A percentile compares a stretch with the other conserved stretches of the same genome.
These are phyloP conservation scores for Macrocentrus cingulum DNA, from an alignment of 1,140 invertebrate species.

Conservation along the genomic window DNA sequence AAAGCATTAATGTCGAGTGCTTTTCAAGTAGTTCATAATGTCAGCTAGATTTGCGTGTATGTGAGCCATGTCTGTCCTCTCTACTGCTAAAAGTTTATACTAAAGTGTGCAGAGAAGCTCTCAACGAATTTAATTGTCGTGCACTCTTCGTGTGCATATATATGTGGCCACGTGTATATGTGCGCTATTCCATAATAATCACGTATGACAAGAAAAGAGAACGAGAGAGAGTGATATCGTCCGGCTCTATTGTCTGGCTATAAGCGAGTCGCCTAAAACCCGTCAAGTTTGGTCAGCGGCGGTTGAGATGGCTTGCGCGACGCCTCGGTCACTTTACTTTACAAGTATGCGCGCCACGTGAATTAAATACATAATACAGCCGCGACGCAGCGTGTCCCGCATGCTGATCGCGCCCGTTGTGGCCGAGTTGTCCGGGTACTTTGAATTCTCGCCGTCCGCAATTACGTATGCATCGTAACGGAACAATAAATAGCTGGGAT, in stretches of 20 bases:
- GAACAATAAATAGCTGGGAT: constrained; percentile 11
- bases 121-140: constrained; percentile 17
- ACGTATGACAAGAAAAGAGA: neutral
- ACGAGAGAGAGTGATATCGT: neutral
- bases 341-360: constrained; percentile 45
- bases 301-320: constrained; percentile 17
- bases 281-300: neutral
- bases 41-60: neutral
- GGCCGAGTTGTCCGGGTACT: constrained; percentile 27
- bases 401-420: constrained; percentile 44
- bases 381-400: constrained; percentile 44
- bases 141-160: constrained; percentile 13
- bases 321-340: constrained; percentile 32
- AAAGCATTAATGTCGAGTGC: constrained; percentile 11
- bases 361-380: constrained; percentile 50
- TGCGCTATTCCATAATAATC: constrained; percentile 9
- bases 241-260: neutral
- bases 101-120: neutral
- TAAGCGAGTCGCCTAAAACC: constrained; percentile 9
- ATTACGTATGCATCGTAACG: constrained; percentile 24
- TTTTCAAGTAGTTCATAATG: constrained; percentile 8
- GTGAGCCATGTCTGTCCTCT: neutral
- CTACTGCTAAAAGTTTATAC: constrained; percentile 1
- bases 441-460: constrained; percentile 27
- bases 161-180: neutral